These are phyloP conservation scores for Gorsachius goisagi DNA, from an alignment of 2,113 vertebrate species.

Conservation along the genomic window DNA sequence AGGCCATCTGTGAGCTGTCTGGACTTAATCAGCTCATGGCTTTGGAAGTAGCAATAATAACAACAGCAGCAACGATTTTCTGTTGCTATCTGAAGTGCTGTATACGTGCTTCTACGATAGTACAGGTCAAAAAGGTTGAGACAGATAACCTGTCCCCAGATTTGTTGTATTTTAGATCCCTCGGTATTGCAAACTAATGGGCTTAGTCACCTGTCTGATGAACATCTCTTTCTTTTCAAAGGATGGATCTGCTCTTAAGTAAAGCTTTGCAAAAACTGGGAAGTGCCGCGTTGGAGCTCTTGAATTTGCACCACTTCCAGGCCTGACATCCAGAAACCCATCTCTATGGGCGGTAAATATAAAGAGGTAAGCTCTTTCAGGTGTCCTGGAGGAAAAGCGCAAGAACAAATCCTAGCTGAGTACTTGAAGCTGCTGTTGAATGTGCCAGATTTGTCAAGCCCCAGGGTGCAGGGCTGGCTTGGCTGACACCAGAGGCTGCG, in stretches of 20 bases:
- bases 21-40: background rate
- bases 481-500: background rate
- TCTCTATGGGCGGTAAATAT: conserved; percentile 20
- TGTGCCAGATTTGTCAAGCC: background rate
- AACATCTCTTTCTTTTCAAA: background rate
- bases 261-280: background rate
- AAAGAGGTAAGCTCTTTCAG: conserved; percentile 42
- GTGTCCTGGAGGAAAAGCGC: background rate
- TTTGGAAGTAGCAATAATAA: background rate
- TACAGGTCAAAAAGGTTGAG: background rate
- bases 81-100: background rate
- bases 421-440: background rate
- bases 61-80: background rate
- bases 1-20: background rate
- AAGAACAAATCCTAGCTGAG: background rate
- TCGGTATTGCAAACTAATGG: background rate
- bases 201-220: background rate
- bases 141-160: background rate
- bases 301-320: background rate
- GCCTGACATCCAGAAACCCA: background rate
- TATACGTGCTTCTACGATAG: background rate
- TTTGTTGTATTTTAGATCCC: background rate
- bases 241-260: background rate
- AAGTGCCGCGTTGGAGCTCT: background rate
- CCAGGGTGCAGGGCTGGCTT: background rate